These are phyloP conservation scores for Chrysoperla carnea DNA, from an alignment of 1,140 invertebrate genomes.

Conservation along the genomic window DNA sequence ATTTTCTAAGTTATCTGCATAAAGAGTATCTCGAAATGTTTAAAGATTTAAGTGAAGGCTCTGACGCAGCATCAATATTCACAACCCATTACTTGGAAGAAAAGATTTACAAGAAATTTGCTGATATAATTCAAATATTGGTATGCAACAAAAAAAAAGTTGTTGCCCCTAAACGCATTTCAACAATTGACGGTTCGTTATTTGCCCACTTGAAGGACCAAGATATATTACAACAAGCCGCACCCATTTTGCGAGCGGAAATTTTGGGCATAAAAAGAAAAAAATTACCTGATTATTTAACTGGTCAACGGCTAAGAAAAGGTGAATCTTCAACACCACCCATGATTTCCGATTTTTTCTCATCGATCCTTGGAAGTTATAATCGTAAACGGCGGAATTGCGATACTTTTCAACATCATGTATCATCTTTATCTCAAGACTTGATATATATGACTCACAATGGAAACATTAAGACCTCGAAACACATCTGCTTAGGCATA, in stretches of 20 bases:
- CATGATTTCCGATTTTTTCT: constrained; percentile 3
- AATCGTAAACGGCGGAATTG: not conserved
- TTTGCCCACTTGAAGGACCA: constrained; percentile 12
- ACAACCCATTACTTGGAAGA: constrained; percentile 8
- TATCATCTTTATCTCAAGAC: constrained; percentile 3
- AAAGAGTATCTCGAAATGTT: too few species aligned
- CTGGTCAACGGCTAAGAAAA: constrained; percentile 7
- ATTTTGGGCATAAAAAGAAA: constrained; percentile 4
- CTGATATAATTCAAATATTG: constrained; percentile 8
- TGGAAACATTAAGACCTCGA: constrained; percentile 8
- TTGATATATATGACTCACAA: constrained; percentile 7
- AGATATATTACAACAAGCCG: constrained; percentile 8
- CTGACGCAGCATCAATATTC: too few species aligned
- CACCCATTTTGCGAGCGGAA: constrained; percentile 8
- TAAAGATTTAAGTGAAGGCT: too few species aligned
- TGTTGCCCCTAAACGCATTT: constrained; percentile 7
- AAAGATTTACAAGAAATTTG: constrained; percentile 8
- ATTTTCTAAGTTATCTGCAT: too few species aligned
- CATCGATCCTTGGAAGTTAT: constrained; percentile 5
- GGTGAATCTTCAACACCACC: constrained; percentile 8
- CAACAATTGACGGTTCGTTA: constrained; percentile 8
- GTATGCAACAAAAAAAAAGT: constrained; percentile 8
- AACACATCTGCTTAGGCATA: constrained; percentile 13
- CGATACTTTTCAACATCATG: too few species aligned
- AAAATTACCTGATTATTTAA: constrained; percentile 10